Evolutionary conservation across 2,888 invertebrate genomes (phyloP).

Genomic region (Copidosoma aretas): DNA sequence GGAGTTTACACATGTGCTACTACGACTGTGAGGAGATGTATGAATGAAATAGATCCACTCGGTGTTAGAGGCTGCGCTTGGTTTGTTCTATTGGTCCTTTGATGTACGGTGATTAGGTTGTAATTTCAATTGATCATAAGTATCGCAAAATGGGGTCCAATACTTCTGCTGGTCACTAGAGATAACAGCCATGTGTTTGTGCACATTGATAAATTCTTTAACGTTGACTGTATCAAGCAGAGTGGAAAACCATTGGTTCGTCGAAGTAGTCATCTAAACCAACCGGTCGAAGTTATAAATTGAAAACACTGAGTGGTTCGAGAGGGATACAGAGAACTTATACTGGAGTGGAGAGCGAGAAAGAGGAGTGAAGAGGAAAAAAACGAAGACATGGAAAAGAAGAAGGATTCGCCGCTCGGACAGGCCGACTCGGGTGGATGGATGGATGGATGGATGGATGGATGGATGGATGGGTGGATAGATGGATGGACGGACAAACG

Average conservation of each 20-base stretch:
- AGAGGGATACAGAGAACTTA: slow-evolving; percentile 2
- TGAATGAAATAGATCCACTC: background rate
- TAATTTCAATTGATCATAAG: no score
- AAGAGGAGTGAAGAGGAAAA: slow-evolving; percentile 17
- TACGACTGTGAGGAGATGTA: background rate
- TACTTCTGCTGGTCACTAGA: no score
- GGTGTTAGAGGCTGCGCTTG: no score
- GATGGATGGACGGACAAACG: slow-evolving; percentile 42
- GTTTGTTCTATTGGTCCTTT: no score
- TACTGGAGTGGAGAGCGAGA: slow-evolving; percentile 9
- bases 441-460: slow-evolving; percentile 43
- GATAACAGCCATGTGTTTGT: no score
- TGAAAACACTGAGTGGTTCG: background rate
- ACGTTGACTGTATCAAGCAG: no score
- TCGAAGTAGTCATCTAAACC: background rate
- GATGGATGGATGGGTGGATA: slow-evolving; percentile 33
- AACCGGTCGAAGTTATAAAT: background rate
- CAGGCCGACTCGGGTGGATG: slow-evolving; percentile 23
- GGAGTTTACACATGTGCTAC: background rate
- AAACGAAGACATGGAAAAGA: slow-evolving; percentile 15
- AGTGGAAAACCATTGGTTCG: no score
- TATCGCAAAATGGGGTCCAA: no score
- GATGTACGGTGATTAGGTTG: no score
- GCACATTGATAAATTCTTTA: no score
- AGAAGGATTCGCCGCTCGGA: background rate